A percentile compares a stretch with the other conserved stretches of the same genome.
phyloP scores from a whole-genome alignment of 2,797 vertebrate species.

The Antrozous pallidus region DNA sequence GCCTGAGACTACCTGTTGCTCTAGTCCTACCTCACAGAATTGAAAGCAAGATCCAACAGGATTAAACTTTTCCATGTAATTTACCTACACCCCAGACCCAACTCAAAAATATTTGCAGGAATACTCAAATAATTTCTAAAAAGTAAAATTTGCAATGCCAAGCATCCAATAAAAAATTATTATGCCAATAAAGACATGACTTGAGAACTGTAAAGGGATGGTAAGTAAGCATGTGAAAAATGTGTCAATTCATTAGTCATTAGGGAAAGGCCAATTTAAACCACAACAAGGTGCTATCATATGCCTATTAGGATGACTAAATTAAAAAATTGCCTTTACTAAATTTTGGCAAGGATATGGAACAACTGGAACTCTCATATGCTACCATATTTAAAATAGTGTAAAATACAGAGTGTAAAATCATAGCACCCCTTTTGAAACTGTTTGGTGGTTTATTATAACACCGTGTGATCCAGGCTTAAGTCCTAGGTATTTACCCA shows the following conservation, averaged over 20 bases:
- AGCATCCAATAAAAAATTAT: not conserved
- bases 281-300: not conserved
- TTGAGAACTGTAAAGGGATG: not conserved
- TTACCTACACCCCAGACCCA: not conserved
- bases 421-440: not conserved
- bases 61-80: not conserved
- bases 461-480: not conserved
- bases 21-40: not conserved
- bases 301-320: not conserved
- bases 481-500: not conserved
- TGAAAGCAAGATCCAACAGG: not conserved
- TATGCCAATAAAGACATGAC: not conserved
- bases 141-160: not conserved
- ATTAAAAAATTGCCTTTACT: not conserved
- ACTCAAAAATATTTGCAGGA: not conserved
- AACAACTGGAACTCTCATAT: not conserved
- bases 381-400: not conserved
- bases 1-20: not conserved
- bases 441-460: not conserved
- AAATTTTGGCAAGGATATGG: not conserved
- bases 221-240: not conserved
- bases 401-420: not conserved
- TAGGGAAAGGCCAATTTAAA: conserved; percentile 6
- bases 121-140: not conserved
- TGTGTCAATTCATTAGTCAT: not conserved